These are phyloP conservation scores for Molanna angustata DNA, from an alignment of 2,888 invertebrate species.

Conservation along the genomic window DNA sequence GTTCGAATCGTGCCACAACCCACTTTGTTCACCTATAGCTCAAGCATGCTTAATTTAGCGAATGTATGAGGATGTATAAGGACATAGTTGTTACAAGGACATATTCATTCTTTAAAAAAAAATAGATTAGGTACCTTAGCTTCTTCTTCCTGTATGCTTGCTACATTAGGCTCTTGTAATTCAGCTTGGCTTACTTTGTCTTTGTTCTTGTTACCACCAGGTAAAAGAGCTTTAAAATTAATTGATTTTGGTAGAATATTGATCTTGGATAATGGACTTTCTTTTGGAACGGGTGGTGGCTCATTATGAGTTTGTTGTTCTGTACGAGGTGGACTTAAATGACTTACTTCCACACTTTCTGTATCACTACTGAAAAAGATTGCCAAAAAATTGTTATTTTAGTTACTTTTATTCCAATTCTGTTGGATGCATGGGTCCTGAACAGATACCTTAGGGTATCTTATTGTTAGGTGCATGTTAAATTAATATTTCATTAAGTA, in stretches of 20 bases:
- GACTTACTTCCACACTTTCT: slow-evolving; percentile 47
- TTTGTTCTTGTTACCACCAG: slow-evolving; percentile 29
- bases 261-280: slow-evolving; percentile 14
- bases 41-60: too few relatives aligned
- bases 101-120: neutral
- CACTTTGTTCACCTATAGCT: too few relatives aligned
- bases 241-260: slow-evolving; percentile 19
- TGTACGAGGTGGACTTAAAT: slow-evolving; percentile 11
- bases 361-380: slow-evolving; percentile 58
- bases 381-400: too few relatives aligned
- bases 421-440: too few relatives aligned
- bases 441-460: too few relatives aligned
- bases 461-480: too few relatives aligned
- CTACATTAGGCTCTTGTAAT: neutral
- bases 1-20: too few relatives aligned
- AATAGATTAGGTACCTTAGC: slow-evolving; percentile 17
- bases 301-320: slow-evolving; percentile 8
- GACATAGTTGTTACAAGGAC: too few relatives aligned
- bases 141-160: slow-evolving; percentile 23
- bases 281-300: neutral
- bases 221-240: slow-evolving; percentile 25
- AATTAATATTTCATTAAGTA: too few relatives aligned
- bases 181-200: slow-evolving; percentile 28
- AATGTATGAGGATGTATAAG: too few relatives aligned
- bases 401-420: too few relatives aligned